Base-by-base conservation (phyloP, 2,113 vertebrate genomes). In the Podilymbus podiceps region DNA sequence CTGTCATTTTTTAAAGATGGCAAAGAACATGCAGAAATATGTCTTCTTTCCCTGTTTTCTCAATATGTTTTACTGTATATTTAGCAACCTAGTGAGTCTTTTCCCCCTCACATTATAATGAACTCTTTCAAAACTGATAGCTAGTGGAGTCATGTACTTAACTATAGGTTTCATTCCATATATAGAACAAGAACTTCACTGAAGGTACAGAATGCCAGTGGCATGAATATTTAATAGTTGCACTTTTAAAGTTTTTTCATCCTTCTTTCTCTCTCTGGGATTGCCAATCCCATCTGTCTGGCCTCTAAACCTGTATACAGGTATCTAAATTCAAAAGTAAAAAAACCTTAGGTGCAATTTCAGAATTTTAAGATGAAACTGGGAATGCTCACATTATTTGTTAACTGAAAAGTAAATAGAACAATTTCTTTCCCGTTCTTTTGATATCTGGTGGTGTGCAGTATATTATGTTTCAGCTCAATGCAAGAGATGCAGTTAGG, bases 161-260 rank as follows among this genome's bases (percentile, higher is more conserved):
- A 76, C 79, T 84, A 50, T 86, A 81, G 62, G 44, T 89, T 94
- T 90, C 38, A 42, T 86, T 93, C 88, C 79, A 56, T 72, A 75
- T 78, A 64, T 40, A 93, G 80, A 93, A 64, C 72, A 81, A 72
- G 80, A 89, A 92, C 53, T 93, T 86, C 64, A 85, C 56, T 92
- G 80, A 86, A 92, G 56, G 55, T 90, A 53, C 53, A 90, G 83
- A 95, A 95, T 77, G 86, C 79, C 80, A 72, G 30, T 85, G 86
- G 80, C 86, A 90, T 90, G 90, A 96, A 94, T 94, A 93, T 94
- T 94, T 95, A 90, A 89, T 87, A 84, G 78, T 49, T 93, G 40
- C 86, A 78, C 60, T 92, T 92, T 53, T 78, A 86, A 78, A 75
- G 53, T 83, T 89, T 86, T 91, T 92, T 96, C 83, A 81, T 95